A percentile compares a stretch with the other conserved stretches of the same genome.
These are phyloP conservation scores for Raja brachyura DNA, from an alignment of 2,113 vertebrate species.

Conservation along the genomic window DNA sequence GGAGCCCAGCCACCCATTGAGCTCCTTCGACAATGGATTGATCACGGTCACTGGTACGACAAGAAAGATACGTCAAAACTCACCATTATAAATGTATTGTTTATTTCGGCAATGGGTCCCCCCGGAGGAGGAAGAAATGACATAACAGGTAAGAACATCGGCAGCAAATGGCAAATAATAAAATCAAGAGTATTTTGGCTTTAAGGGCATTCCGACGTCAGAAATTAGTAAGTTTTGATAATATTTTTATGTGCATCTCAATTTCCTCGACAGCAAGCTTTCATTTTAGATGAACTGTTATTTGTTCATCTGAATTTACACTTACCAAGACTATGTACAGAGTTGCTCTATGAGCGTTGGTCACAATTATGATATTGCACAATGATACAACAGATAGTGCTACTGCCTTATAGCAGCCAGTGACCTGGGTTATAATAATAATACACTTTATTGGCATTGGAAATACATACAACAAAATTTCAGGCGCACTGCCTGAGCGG, in stretches of 20 bases:
- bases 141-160: slow-evolving; percentile 68
- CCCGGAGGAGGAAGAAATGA: slow-evolving; percentile 85
- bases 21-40: slow-evolving; percentile 79
- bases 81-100: slow-evolving; percentile 65
- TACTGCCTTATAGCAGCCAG: too few relatives aligned
- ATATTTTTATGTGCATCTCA: neutral
- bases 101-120: slow-evolving; percentile 84
- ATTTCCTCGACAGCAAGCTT: neutral
- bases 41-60: slow-evolving; percentile 87
- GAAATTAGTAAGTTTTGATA: too few relatives aligned
- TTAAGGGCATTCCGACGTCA: neutral
- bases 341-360: neutral
- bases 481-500: too few relatives aligned
- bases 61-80: slow-evolving; percentile 71
- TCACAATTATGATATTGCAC: neutral
- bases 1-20: slow-evolving; percentile 89
- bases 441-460: too few relatives aligned
- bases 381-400: too few relatives aligned
- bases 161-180: neutral
- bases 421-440: too few relatives aligned
- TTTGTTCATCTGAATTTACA: neutral
- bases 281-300: neutral
- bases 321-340: neutral
- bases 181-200: neutral
- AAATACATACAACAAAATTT: too few relatives aligned